Percentiles rank a stretch among this genome's conserved stretches.
Evolutionary conservation across 2,797 vertebrate species (phyloP).

Genomic region (Hippocampus kuda): DNA sequence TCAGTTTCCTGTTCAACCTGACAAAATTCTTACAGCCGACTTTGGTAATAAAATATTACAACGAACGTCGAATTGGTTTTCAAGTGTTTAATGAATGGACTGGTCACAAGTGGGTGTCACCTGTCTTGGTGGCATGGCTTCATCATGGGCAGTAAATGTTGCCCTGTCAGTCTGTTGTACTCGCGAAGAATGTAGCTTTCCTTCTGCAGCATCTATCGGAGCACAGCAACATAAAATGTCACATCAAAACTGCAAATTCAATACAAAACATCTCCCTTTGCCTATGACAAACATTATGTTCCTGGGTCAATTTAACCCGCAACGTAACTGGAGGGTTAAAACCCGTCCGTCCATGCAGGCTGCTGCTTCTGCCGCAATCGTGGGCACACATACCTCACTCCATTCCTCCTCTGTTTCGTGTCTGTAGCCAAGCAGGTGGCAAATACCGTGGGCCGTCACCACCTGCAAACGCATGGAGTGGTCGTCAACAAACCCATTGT

Average conservation of each 20-base stretch:
- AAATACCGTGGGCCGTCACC: constrained; percentile 83
- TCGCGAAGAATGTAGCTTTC: constrained; percentile 76
- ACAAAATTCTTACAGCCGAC: constrained; percentile 60
- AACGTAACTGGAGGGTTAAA: not conserved
- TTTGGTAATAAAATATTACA: constrained; percentile 64
- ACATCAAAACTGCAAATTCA: not conserved
- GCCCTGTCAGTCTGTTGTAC: constrained; percentile 69
- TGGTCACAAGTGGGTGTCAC: constrained; percentile 25
- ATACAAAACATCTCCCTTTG: not conserved
- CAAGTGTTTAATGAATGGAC: not conserved
- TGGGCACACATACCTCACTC: constrained; percentile 68
- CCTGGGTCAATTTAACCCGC: not conserved
- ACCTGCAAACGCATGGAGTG: constrained; percentile 58
- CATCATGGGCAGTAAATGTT: constrained; percentile 72
- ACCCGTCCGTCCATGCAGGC: not conserved
- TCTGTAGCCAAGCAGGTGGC: constrained; percentile 86
- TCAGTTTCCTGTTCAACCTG: constrained; percentile 48
- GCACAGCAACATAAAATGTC: not conserved
- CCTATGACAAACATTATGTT: too few species aligned
- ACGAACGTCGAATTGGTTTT: constrained; percentile 32
- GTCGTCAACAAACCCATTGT: not conserved
- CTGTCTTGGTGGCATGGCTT: constrained; percentile 49
- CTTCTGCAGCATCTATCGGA: constrained; percentile 77
- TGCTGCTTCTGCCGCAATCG: not conserved
- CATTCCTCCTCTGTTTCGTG: constrained; percentile 77